Evolutionary conservation across 2,797 vertebrate genomes (phyloP).

Genomic region (Setipinna tenuifilis): DNA sequence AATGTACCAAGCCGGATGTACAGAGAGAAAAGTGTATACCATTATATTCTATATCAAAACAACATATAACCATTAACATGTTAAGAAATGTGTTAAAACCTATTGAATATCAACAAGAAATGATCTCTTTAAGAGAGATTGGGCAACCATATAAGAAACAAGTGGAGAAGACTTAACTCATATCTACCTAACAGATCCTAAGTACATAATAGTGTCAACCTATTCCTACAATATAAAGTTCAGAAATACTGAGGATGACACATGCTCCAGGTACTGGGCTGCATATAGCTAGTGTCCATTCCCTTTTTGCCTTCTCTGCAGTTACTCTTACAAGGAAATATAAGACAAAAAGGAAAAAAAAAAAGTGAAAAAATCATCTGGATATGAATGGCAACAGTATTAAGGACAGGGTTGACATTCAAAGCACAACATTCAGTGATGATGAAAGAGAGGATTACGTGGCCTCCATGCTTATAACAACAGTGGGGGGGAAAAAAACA

Average conservation of each 20-base stretch:
- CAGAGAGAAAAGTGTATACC: constrained; percentile 38
- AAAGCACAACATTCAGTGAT: constrained; percentile 29
- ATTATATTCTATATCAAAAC: constrained; percentile 54
- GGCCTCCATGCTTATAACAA: neutral
- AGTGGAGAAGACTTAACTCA: constrained; percentile 43
- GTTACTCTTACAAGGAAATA: neutral
- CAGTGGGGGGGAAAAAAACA: neutral
- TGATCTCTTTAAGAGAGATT: constrained; percentile 71
- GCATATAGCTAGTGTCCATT: constrained; percentile 48
- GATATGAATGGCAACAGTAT: constrained; percentile 44
- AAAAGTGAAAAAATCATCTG: neutral
- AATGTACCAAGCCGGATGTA: constrained; percentile 46
- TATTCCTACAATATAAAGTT: constrained; percentile 52
- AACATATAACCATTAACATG: constrained; percentile 59
- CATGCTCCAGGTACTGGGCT: constrained; percentile 36
- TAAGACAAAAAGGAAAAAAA: constrained; percentile 11
- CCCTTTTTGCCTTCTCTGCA: constrained; percentile 39
- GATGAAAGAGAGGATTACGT: neutral
- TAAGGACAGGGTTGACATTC: constrained; percentile 59
- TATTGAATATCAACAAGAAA: constrained; percentile 81
- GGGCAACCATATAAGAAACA: constrained; percentile 65
- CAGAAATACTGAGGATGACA: constrained; percentile 62
- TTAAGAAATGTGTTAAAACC: constrained; percentile 70
- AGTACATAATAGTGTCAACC: constrained; percentile 60
- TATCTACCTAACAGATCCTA: constrained; percentile 53